These are phyloP conservation scores for Gallinago media DNA, from an alignment of 2,113 vertebrate genomes.

Conservation along the genomic window DNA sequence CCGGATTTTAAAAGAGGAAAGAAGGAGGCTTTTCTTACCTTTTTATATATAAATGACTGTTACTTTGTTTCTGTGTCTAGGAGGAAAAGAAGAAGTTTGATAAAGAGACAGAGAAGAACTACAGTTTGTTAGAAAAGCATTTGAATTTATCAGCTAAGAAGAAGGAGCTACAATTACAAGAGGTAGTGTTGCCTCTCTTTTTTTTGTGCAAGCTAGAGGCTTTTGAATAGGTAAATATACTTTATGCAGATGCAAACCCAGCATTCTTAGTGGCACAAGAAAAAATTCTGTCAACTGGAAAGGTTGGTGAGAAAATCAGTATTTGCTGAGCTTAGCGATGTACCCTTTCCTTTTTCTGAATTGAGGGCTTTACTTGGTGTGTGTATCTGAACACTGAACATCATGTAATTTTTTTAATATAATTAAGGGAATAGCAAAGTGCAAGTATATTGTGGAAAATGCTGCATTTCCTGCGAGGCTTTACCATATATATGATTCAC, in stretches of 20 bases:
- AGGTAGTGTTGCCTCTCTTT: conserved; percentile 80
- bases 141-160: conserved; percentile 95
- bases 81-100: conserved; percentile 96
- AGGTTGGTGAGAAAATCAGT: not conserved
- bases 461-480: not conserved
- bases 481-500: not conserved
- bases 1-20: not conserved
- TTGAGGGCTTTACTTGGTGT: not conserved
- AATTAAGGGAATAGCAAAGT: not conserved
- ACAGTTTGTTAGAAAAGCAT: conserved; percentile 94
- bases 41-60: not conserved
- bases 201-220: not conserved
- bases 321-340: not conserved
- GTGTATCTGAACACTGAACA: not conserved
- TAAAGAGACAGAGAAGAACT: conserved; percentile 98
- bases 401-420: not conserved
- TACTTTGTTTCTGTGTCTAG: conserved; percentile 70
- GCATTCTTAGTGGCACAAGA: not conserved
- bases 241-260: not conserved
- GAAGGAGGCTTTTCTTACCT: not conserved
- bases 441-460: not conserved
- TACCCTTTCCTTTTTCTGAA: not conserved
- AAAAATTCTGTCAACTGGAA: not conserved
- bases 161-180: conserved; percentile 94
- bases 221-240: not conserved